Conservation (phyloP, 2,797 vertebrate species). For the Peromyscus aztecus region DNA sequence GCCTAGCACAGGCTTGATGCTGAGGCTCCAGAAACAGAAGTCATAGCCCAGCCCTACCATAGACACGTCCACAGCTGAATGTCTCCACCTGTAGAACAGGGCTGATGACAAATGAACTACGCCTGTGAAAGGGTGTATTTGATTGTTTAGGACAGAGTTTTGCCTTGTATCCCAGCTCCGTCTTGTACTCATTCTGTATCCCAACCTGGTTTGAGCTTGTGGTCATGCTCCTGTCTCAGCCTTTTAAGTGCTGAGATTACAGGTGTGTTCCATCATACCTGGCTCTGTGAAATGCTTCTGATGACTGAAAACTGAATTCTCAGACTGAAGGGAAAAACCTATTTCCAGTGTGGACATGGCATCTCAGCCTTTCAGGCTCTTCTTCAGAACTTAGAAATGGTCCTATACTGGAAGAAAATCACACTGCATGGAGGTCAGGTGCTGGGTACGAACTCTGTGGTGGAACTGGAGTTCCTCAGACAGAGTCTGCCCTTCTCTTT, state of each 20-base stretch:
- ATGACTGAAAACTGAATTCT: not conserved
- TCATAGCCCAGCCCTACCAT: not conserved
- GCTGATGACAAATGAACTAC: not conserved
- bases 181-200: not conserved
- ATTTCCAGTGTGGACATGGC: not conserved
- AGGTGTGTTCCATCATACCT: not conserved
- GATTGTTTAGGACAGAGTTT: not conserved
- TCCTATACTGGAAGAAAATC: not conserved
- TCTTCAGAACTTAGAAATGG: not conserved
- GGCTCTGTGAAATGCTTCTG: not conserved
- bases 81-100: not conserved
- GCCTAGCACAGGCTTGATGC: no score
- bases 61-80: not conserved
- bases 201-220: not conserved
- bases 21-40: not conserved
- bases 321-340: not conserved
- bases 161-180: not conserved
- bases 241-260: not conserved
- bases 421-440: accelerated
- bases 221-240: not conserved
- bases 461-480: not conserved
- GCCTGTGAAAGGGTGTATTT: not conserved
- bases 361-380: not conserved
- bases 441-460: accelerated
- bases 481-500: not conserved